Conservation (phyloP, 2,888 invertebrate species). For the Callinectes sapidus region DNA sequence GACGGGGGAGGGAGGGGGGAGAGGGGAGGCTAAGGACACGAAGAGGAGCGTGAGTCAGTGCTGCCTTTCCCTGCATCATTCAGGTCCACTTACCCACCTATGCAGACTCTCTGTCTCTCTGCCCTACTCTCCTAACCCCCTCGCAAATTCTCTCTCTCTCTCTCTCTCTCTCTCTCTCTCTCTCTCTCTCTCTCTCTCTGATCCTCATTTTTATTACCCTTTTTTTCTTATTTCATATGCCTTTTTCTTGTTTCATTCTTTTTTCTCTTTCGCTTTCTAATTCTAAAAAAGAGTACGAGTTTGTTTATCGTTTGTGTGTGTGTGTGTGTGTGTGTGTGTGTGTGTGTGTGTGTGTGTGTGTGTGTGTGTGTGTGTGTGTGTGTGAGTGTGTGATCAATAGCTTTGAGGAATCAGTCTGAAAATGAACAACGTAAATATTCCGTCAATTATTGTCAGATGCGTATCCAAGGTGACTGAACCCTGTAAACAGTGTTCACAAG, state of each 20-base stretch:
- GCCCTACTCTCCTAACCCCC: background rate
- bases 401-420: no score
- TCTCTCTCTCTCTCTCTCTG: background rate
- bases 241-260: background rate
- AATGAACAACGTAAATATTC: no score
- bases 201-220: background rate
- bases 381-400: no score
- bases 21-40: background rate
- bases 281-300: background rate
- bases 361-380: no score
- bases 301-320: background rate
- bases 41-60: background rate
- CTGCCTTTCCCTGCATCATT: slow-evolving; percentile 12
- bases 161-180: background rate
- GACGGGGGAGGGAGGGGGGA: background rate
- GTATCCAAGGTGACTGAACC: no score
- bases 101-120: background rate
- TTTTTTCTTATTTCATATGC: background rate
- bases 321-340: no score
- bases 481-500: no score
- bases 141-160: background rate
- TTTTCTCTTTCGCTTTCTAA: background rate
- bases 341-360: no score
- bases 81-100: background rate
- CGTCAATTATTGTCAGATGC: no score